phyloP scores from a whole-genome alignment of 2,113 vertebrate genomes.

The Passer domesticus region DNA sequence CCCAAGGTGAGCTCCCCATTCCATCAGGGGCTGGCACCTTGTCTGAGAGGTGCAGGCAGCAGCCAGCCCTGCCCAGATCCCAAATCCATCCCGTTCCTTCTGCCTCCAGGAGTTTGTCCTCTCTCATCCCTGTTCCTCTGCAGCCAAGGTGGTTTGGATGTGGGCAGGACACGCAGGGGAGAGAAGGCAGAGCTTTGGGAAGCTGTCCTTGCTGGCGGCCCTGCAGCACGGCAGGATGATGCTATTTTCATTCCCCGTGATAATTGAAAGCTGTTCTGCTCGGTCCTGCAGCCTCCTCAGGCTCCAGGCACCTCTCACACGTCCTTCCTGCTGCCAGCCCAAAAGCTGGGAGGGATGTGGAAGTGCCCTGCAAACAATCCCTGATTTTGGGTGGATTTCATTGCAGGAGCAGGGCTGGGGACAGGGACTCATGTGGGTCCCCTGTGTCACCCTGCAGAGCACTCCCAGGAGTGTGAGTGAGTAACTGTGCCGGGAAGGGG shows the following conservation, averaged over 20 bases:
- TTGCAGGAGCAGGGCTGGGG: background rate
- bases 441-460: background rate
- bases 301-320: background rate
- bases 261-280: background rate
- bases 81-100: fast-evolving
- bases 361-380: background rate
- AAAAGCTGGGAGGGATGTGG: fast-evolving
- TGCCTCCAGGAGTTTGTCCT: background rate
- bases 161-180: background rate
- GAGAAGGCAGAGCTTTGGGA: background rate
- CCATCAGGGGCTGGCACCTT: too few relatives aligned
- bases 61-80: background rate
- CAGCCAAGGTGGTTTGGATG: background rate
- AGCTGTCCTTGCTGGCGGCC: background rate
- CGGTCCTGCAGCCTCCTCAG: background rate
- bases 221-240: background rate
- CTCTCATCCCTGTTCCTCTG: fast-evolving
- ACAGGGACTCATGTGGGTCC: background rate
- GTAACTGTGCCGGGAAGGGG: background rate
- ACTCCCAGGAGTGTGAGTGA: fast-evolving
- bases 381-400: background rate
- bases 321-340: background rate
- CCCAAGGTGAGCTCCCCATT: background rate
- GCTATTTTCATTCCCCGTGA: background rate
- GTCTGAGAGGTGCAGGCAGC: background rate